Conservation (phyloP, 2,888 invertebrate species). For the Napeogenes sylphis region DNA sequence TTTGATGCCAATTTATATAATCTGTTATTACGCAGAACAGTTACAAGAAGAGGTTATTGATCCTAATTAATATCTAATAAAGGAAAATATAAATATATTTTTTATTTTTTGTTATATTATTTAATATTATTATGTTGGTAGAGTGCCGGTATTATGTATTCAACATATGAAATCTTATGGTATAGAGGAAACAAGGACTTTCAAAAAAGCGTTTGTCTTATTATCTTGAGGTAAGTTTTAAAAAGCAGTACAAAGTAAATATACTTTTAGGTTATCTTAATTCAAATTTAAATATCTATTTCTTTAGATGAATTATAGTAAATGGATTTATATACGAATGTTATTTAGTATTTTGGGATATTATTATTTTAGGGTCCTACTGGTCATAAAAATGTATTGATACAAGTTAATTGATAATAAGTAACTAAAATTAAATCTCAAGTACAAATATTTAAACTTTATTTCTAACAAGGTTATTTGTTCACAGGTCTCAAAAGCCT, state of each 20-base stretch:
- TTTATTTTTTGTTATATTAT: neutral
- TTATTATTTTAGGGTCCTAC: too few species aligned
- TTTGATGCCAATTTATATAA: slow-evolving; percentile 18
- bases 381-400: neutral
- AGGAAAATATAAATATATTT: neutral
- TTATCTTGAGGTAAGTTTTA: slow-evolving; percentile 24
- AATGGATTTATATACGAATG: too few species aligned
- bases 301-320: too few species aligned
- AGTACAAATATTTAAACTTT: too few species aligned
- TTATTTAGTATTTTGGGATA: too few species aligned
- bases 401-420: too few species aligned
- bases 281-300: too few species aligned
- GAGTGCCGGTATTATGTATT: slow-evolving; percentile 22
- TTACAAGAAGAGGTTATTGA: slow-evolving; percentile 23
- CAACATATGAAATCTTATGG: slow-evolving; percentile 28
- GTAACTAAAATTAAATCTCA: too few species aligned
- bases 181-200: slow-evolving; percentile 18
- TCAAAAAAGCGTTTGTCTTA: slow-evolving; percentile 23
- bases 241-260: too few species aligned
- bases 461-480: slow-evolving; percentile 2
- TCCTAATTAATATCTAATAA: neutral
- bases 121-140: slow-evolving; percentile 8
- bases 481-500: slow-evolving; percentile 19
- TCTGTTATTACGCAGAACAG: slow-evolving; percentile 23
- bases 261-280: too few species aligned